Conservation (phyloP, 1,140 invertebrate species). For the Planococcus citri region DNA sequence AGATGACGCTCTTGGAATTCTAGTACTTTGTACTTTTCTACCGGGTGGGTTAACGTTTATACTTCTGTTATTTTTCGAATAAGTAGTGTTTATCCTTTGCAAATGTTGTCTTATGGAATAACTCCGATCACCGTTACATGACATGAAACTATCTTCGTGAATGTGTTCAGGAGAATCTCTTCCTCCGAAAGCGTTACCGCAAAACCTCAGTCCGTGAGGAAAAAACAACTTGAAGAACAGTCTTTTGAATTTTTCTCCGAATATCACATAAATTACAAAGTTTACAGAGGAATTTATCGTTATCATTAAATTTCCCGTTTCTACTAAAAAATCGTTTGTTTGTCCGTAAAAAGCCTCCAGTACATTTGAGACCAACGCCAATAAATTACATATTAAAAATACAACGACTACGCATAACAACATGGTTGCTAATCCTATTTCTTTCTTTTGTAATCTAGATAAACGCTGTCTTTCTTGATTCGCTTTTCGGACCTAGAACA, state of each 20-base stretch:
- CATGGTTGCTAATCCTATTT: constrained; percentile 86
- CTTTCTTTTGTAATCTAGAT: constrained; percentile 64
- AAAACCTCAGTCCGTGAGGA: constrained; percentile 41
- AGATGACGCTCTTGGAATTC: constrained; percentile 37
- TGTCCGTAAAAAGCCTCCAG: constrained; percentile 61
- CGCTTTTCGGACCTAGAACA: constrained; percentile 59
- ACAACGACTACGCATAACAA: constrained; percentile 84
- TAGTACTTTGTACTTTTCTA: constrained; percentile 32
- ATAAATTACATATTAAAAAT: constrained; percentile 86
- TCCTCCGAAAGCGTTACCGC: constrained; percentile 37
- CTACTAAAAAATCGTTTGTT: constrained; percentile 62
- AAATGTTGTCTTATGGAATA: constrained; percentile 39
- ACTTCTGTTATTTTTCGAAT: constrained; percentile 38
- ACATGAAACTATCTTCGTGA: constrained; percentile 66
- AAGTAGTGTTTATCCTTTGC: constrained; percentile 46
- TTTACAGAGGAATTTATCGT: constrained; percentile 95
- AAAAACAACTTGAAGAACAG: constrained; percentile 81
- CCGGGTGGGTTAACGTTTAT: constrained; percentile 13
- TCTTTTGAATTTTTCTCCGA: constrained; percentile 89
- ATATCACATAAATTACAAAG: constrained; percentile 93
- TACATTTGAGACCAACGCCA: constrained; percentile 79
- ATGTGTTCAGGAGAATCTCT: constrained; percentile 56
- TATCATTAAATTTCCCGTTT: constrained; percentile 79
- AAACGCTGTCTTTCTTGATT: constrained; percentile 68
- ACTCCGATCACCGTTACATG: constrained; percentile 46